Base-by-base conservation (phyloP, 2,888 invertebrate genomes). In the Melieria picta region DNA sequence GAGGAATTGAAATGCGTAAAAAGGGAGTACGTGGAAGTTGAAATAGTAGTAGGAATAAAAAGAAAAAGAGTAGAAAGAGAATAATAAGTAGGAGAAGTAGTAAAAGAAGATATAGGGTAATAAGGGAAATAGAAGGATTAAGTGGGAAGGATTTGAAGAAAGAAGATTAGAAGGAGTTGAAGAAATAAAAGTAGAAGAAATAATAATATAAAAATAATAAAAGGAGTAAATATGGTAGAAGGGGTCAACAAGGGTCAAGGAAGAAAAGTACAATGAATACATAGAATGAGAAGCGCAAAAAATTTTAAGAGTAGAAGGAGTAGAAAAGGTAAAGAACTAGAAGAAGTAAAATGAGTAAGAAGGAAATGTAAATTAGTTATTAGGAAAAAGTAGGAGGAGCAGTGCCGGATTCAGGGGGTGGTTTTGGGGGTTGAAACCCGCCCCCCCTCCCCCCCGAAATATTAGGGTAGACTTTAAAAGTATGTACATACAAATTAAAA, bases 341-440 rank as follows among this genome's bases (percentile, higher is more conserved):
- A 30, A 30, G 30, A 30, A 30, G 1, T 30, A 30, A 30, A 30
- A 30, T 30, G 30, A 30, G 30, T 30, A 2, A 30, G 30, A 30
- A 50, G 50, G 55, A 52, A 52, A n/a, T n/a, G 55, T n/a, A 42
- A 65, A 65, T 65, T 62, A 47, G n/a, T 47, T n/a, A n/a, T n/a
- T n/a, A n/a, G n/a, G 62, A 13, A 47, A 43, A 16, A 43, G 6
- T n/a, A 13, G 7, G 16, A 43, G 2, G 11, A 43, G n/a, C n/a
- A n/a, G n/a, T n/a, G n/a, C n/a, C n/a, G n/a, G n/a, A n/a, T n/a
- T n/a, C n/a, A n/a, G n/a, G n/a, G n/a, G n/a, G n/a, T n/a, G n/a
- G n/a, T n/a, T n/a, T n/a, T n/a, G n/a, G n/a, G n/a, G n/a, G n/a
- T n/a, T n/a, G n/a, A n/a, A n/a, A n/a, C n/a, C n/a, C n/a, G n/a